phyloP scores from a whole-genome alignment of 2,888 invertebrate species.

The Xanthorhoe designata region DNA sequence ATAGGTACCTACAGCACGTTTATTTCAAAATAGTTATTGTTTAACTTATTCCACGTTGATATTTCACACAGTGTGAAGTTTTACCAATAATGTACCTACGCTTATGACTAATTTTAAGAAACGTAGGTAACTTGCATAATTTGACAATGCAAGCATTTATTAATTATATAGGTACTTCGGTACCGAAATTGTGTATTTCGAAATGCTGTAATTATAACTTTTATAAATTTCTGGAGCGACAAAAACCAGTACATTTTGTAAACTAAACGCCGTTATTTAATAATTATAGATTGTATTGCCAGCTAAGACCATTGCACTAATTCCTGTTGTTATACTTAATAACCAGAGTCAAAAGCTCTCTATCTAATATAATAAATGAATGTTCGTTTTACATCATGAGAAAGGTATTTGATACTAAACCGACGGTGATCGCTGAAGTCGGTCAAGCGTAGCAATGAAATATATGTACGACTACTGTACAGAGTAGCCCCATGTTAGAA shows the following conservation, averaged over 20 bases:
- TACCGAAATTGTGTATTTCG: slow-evolving; percentile 8
- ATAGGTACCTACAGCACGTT: slow-evolving; percentile 5
- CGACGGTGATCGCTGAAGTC: no score
- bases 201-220: not conserved
- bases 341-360: not conserved
- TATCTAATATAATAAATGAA: no score
- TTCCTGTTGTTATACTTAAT: not conserved
- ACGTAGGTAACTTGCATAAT: slow-evolving; percentile 40
- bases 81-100: slow-evolving; percentile 28
- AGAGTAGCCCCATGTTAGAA: no score
- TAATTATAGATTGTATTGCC: not conserved
- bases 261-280: not conserved
- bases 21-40: not conserved
- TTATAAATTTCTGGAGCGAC: not conserved
- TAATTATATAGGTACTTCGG: slow-evolving; percentile 30
- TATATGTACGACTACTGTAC: no score
- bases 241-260: not conserved
- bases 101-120: slow-evolving; percentile 26
- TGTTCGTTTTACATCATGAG: no score
- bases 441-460: no score
- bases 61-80: not conserved
- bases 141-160: slow-evolving; percentile 47
- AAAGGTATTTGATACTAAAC: no score
- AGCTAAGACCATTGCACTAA: not conserved
- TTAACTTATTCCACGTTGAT: not conserved